Evolutionary conservation across 2,797 vertebrate genomes (phyloP), one percentile per base, ranked within the genome.

Genomic region (Eulemur rubriventer): DNA sequence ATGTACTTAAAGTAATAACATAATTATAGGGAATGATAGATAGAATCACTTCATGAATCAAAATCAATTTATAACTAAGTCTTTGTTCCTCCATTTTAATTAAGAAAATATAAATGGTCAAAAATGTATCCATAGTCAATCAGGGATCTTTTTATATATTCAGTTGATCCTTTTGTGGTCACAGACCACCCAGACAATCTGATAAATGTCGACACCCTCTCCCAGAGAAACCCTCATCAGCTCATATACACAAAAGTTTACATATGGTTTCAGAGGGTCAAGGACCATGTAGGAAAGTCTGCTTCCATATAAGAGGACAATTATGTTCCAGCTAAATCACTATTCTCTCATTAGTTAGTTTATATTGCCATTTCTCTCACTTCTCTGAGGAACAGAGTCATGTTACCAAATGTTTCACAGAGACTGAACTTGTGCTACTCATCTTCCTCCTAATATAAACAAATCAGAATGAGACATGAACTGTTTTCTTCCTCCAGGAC

Each of bases 51-150:
- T 41, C 76, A 75, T 94, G 33, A 90, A 72, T 84, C 33, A 67
- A 11, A 89, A 69, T 85, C 43, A 41, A n/a, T 76, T 93, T 79
- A 43, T 86, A 46, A 92, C 5, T 92, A 92, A 82, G 78, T 67
- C 46, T 95, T 95, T 92, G 16, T 75, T 91, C 55, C 55, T 94
- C 78, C 63, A 75, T 88, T 82, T 93, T 93, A 61, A 35, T 85
- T 90, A 81, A 93, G 63, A 95, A 92, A 90, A 87, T 41, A 90
- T 17, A 92, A 96, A 94, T 28, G 33, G 18, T 14, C 24, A 87
- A 87, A 61, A 50, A 22, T 30, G 14, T 52, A 94, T 75, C 35
- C 43, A 67, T 35, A 48, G 14, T 88, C 18, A 48, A 7, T 43
- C 59, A 65, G 55, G 82, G 38, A 85, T 30, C 18, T 57, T 95